These are phyloP conservation scores for Diorhabda elongata DNA, from an alignment of 1,140 invertebrate genomes.

Conservation along the genomic window DNA sequence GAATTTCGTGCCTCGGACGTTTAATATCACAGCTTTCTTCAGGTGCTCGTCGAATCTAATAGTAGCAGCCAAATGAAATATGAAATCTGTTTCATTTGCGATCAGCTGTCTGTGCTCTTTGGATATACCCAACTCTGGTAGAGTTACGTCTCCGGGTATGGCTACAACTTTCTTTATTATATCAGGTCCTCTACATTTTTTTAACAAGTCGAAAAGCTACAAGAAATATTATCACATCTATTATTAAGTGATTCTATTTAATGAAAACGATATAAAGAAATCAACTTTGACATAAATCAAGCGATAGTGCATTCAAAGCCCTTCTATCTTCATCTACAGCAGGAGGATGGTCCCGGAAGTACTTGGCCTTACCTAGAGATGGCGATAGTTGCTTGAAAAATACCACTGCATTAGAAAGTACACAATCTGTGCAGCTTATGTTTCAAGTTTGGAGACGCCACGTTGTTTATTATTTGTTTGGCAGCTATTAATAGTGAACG, in stretches of 20 bases:
- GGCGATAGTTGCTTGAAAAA: no score
- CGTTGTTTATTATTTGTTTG: no score
- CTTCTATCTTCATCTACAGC: no score
- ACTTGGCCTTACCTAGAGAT: no score
- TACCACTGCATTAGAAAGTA: no score
- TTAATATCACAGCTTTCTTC: constrained; percentile 56
- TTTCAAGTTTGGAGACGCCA: no score
- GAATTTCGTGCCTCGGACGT: constrained; percentile 58
- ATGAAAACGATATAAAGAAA: not conserved
- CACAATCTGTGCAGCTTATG: no score
- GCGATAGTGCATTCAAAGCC: no score
- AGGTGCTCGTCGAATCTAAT: constrained; percentile 65
- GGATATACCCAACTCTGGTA: constrained; percentile 53
- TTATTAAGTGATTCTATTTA: not conserved
- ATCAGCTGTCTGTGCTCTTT: constrained; percentile 47
- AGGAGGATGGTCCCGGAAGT: no score
- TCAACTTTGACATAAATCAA: no score
- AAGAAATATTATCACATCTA: not conserved
- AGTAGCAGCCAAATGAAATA: constrained; percentile 66
- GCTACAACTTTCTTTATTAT: constrained; percentile 62
- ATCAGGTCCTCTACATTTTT: constrained; percentile 28
- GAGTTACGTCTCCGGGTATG: constrained; percentile 74
- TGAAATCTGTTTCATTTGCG: constrained; percentile 55
- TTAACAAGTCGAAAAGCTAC: constrained; percentile 34
- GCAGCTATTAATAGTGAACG: no score